These are phyloP conservation scores for Accipiter virgatus DNA, from an alignment of 2,113 vertebrate species.

Conservation along the genomic window DNA sequence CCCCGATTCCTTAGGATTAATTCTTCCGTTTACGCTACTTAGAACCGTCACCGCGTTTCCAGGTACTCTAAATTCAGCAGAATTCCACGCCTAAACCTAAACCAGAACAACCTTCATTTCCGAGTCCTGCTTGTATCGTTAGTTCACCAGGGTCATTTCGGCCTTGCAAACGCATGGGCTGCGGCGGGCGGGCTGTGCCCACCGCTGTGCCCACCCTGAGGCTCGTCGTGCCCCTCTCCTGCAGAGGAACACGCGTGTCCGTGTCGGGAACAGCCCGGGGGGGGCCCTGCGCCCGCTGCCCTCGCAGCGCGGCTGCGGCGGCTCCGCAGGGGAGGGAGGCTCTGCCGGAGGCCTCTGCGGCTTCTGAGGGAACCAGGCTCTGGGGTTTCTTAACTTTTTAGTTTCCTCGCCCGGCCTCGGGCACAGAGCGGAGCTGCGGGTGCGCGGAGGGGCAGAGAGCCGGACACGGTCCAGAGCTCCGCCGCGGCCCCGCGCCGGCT, in stretches of 20 bases:
- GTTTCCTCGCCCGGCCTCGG: too few species aligned
- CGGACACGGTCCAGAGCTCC: background rate
- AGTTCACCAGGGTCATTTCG: background rate
- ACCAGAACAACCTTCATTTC: background rate
- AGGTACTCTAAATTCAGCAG: background rate
- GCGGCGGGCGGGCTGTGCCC: background rate
- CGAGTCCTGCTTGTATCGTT: background rate
- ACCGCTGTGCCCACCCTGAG: accelerated
- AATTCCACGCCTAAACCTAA: background rate
- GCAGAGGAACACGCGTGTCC: background rate
- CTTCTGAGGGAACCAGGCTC: too few species aligned
- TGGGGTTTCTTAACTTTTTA: background rate
- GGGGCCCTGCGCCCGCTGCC: background rate
- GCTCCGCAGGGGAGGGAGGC: too few species aligned
- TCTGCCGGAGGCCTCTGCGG: background rate
- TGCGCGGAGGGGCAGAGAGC: background rate
- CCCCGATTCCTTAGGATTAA: background rate
- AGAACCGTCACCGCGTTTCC: background rate
- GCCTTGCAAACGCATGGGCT: background rate
- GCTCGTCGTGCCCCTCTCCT: accelerated
- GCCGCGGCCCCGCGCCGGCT: background rate
- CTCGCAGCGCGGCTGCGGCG: background rate
- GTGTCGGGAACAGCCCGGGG: too few species aligned
- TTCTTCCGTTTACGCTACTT: background rate
- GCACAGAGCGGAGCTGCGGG: background rate